phyloP scores from a whole-genome alignment of 2,113 vertebrate genomes.

The Eclectus roratus region DNA sequence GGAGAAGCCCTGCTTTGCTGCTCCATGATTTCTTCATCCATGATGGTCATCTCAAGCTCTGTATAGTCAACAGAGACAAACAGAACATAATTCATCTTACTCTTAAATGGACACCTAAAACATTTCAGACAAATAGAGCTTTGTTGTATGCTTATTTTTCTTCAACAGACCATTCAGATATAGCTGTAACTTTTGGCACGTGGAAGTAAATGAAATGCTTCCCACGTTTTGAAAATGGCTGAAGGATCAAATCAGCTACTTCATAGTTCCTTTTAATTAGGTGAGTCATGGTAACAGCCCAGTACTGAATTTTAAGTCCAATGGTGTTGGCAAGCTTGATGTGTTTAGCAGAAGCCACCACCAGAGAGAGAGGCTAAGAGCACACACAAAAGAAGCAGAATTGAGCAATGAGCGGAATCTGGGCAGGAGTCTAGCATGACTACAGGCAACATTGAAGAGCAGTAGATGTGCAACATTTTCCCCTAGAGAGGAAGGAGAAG shows the following conservation, averaged over 20 bases:
- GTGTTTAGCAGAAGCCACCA: not conserved
- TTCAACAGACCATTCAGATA: not conserved
- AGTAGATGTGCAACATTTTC: not conserved
- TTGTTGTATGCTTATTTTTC: not conserved
- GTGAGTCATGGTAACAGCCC: not conserved
- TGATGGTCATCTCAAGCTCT: not conserved
- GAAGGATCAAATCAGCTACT: not conserved
- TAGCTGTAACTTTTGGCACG: not conserved
- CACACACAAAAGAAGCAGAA: not conserved
- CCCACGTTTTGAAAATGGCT: not conserved
- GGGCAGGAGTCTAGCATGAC: not conserved
- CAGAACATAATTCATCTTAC: not conserved
- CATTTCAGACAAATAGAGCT: not conserved
- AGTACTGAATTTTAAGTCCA: not conserved
- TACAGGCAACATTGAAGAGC: not conserved
- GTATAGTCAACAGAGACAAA: not conserved
- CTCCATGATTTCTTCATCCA: not conserved
- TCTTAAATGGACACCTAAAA: not conserved
- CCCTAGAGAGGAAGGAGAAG: not conserved
- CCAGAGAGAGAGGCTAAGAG: not conserved
- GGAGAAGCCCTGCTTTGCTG: not conserved
- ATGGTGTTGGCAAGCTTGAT: rapidly evolving
- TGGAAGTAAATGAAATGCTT: not conserved
- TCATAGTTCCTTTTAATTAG: not conserved
- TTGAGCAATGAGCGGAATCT: not conserved